Conservation (phyloP, 2,797 vertebrate species). For the Megalops cyprinoides region DNA sequence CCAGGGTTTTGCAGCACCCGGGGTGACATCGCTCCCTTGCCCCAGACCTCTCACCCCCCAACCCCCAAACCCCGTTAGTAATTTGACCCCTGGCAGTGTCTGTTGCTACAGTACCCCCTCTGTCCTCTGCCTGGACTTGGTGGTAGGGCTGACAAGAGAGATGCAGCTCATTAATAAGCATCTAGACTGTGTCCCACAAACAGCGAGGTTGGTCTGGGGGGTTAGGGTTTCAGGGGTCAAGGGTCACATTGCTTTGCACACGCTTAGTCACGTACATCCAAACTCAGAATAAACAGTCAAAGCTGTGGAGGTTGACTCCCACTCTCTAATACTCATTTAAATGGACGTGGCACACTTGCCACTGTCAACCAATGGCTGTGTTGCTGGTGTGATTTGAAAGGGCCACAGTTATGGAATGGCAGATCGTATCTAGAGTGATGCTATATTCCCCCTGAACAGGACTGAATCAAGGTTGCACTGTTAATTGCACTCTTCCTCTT, state of each 20-base stretch:
- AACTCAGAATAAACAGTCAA: slow-evolving; percentile 28
- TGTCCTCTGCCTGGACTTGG: slow-evolving; percentile 52
- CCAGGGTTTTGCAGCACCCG: slow-evolving; percentile 37
- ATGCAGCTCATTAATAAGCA: slow-evolving; percentile 30
- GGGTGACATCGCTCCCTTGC: slow-evolving; percentile 76
- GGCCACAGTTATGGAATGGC: no score
- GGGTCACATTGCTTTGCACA: not conserved
- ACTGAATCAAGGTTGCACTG: not conserved
- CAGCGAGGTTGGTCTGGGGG: slow-evolving; percentile 11
- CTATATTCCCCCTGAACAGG: not conserved
- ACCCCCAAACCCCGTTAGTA: slow-evolving; percentile 61
- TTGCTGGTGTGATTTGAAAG: no score
- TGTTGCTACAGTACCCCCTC: slow-evolving; percentile 72
- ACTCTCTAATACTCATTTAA: not conserved
- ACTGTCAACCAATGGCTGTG: no score
- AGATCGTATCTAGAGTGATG: not conserved
- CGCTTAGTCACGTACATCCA: not conserved
- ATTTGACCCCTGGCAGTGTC: no score
- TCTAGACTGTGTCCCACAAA: slow-evolving; percentile 28
- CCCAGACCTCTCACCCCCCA: slow-evolving; percentile 67
- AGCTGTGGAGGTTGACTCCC: no score
- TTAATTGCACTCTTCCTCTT: slow-evolving; percentile 3
- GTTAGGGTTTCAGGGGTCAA: not conserved
- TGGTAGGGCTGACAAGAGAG: not conserved
- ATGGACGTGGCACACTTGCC: no score